Base-by-base conservation (phyloP, 2,888 invertebrate species). In the Orthosia gothica region DNA sequence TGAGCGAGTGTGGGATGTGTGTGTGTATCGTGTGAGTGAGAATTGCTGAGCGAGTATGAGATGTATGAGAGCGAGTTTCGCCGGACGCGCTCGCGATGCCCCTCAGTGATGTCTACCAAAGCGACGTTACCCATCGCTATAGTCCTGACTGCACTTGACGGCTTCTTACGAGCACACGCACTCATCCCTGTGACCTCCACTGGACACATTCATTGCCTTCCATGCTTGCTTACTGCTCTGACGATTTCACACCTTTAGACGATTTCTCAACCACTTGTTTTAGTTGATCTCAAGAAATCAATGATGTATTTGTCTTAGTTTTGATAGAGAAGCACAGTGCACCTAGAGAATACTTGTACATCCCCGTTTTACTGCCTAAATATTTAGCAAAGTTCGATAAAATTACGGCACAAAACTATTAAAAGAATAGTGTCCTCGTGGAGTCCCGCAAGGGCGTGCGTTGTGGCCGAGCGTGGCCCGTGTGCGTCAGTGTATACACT, bases 101-200 rank as follows among this genome's bases (percentile, higher is more conserved):
- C 5, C 62, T 15, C 57, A 16, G 49, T 81, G 81, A 79, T 83
- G 70, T 81, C 83, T 88, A 86, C 76, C 70, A 89, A 81, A 86
- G 88, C 77, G 54, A 65, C 59, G 59, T 67, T 50, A 20, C 32
- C 55, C 47, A 59, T 47, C 15, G 54, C 20, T 2, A 11, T 18
- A 23, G 26, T n/a, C n/a, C 12, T 26, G 40, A 15, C 40, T 4
- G 40, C 40, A 40, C 40, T 4, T 40, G 40, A 4, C 40, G 40
- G 40, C 40, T 40, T 40, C 40, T 40, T 40, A 40, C 40, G 40
- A 40, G 7, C 40, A 40, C 40, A 9, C 40, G 40, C 40, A 40
- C 40, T 40, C 40, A 40, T 40, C 40, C 40, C 40, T 54, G 13
- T 26, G 11, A 26, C 16, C 40, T 70, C 26, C 26, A 45, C 32